Conservation (phyloP, 1,140 invertebrate species). For the Anastrepha obliqua region DNA sequence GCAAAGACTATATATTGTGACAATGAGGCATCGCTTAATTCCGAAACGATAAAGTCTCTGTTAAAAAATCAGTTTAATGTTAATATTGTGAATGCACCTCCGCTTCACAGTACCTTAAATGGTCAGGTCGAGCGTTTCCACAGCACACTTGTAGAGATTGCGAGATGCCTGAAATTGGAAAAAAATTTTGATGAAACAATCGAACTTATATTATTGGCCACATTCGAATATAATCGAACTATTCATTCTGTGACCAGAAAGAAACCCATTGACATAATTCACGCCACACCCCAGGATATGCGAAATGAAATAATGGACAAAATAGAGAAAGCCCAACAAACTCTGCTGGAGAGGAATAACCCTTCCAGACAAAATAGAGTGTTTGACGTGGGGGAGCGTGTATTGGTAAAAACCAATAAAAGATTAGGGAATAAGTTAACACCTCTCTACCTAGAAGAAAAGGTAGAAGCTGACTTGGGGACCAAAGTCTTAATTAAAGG, state of each 20-base stretch:
- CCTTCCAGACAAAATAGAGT: not conserved
- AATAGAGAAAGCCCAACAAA: constrained; percentile 7
- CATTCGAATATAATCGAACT: constrained; percentile 26
- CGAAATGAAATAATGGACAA: not conserved
- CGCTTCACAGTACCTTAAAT: constrained; percentile 32
- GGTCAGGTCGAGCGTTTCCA: constrained; percentile 25
- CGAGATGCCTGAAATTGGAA: constrained; percentile 16
- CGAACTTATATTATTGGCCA: not conserved
- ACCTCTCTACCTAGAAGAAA: not conserved
- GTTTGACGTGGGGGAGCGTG: not conserved
- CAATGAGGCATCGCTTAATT: constrained; percentile 27
- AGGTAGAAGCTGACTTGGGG: not conserved
- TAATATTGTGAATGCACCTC: constrained; percentile 9
- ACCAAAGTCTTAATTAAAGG: constrained; percentile 1
- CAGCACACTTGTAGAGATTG: not conserved
- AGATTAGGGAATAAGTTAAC: not conserved
- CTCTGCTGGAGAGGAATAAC: not conserved
- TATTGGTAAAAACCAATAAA: constrained; percentile 9
- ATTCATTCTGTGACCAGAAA: constrained; percentile 26
- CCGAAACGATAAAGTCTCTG: not conserved
- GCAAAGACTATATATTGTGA: constrained; percentile 24
- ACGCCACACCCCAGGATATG: not conserved
- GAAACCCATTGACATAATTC: constrained; percentile 10
- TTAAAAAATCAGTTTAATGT: not conserved
- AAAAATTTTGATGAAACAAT: not conserved